Evolutionary conservation across 1,140 invertebrate genomes (phyloP), one percentile per base, ranked within the genome.

Genomic region (Protaetia brevitarsis): DNA sequence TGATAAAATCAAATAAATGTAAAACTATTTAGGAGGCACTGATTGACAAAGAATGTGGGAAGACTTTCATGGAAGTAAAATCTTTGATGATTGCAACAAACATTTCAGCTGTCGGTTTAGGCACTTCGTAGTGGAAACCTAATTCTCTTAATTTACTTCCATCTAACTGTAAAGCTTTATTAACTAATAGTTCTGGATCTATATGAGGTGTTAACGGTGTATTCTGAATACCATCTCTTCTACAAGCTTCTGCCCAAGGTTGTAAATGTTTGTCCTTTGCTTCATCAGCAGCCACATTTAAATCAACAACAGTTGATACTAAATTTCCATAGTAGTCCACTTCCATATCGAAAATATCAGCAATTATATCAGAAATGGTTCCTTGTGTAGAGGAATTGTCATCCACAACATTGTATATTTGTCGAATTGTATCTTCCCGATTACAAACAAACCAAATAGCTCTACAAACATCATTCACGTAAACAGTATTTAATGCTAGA

Each of bases 241-340:
- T 83, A 77, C 93, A 96, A 51, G 91, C 86, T 73, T 89, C 89
- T 3, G 92, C 93, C 94, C 94, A 97, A 6, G 93, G 93, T 0
- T 84, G 86, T 81, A 95, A 85, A 78, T 96, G 94, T 76, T 95
- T 95, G 76, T 96, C 94, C 79, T 96, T 96, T 0, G 92, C 91
- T 72, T 96, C 93, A 68, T 94, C 92, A 0, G 93, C 89, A 26
- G 94, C 87, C 21, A 84, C 83, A n/a, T 82, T 83, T 79, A 93
- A 82, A 79, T 91, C 89, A 21, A 90, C 89, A 58, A 94, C 70
- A 28, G 87, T 88, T 11, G 92, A 94, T 62, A 93, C 81, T 2
- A 89, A 80, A 34, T 86, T 87, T 19, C 92, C 93, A 80, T 89
- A 91, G 76, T 93, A 96, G 77, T 93, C 91, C 65, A 93, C 88